Base-by-base conservation (phyloP, 2,113 vertebrate genomes). In the Porphyrio hochstetteri region DNA sequence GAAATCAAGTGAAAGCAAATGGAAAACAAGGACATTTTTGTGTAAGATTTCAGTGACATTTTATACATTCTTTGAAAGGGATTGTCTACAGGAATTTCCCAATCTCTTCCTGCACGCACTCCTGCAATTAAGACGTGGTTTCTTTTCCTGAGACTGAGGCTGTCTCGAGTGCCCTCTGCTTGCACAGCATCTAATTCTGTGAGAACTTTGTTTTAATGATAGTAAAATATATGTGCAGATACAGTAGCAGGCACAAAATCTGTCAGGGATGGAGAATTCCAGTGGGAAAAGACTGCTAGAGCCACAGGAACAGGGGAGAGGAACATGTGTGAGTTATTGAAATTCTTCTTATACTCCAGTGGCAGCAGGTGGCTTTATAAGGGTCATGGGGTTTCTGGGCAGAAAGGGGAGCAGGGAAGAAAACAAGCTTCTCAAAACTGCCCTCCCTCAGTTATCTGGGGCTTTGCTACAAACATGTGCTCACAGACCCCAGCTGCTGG, bases 151-250 rank as follows among this genome's bases (percentile, higher is more conserved):
- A 72, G 40, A 82, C 13, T 12, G 38, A 70, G 42, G 42, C n/a
- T 38, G 56, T 38, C 46, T 85, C 29, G 80, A 82, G 31, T 46
- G 55, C 38, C 52, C 53, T 78, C 17, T 80, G 21, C 63, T 84
- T 65, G 69, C 63, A 65, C 23, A 86, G 69, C 25, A 61, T n/a
- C 76, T 61, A 63, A 57, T 60, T 74, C 72, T 74, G 75, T 76
- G 56, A 89, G 74, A 93, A 86, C 28, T 91, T 76, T 61, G n/a
- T 40, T 85, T 90, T 69, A 92, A 72, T 78, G 17, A 23, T 9
- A 94, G 42, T 53, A 88, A 93, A 94, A 90, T 59, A 21, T 29
- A 70, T 53, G 27, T 1, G 0, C 33, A 85, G 88, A 82, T 60
- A 71, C 4, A 77, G 63, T 20, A 70, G 75, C 25, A 50, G 16